Evolutionary conservation across 2,888 invertebrate species (phyloP), one percentile per base, ranked within the genome.

Genomic region (Galerucella nymphaeae): DNA sequence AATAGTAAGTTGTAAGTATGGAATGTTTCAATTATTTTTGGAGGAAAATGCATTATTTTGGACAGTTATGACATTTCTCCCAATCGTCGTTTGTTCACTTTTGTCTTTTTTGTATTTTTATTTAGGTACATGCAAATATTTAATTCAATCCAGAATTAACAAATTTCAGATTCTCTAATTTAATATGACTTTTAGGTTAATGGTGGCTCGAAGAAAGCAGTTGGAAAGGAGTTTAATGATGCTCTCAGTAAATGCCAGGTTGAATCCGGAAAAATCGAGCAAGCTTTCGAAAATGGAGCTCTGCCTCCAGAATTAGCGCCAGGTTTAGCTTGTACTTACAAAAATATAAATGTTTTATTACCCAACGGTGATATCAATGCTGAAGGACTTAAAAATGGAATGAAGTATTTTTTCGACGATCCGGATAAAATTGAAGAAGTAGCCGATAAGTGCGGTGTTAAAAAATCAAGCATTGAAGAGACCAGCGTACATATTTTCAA

Each of bases 361-460:
- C 10, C 16, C 13, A 42, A 57, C 14, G 18, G 14, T 18, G 58
- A 66, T 9, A 45, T 66, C 8, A 30, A 58, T 14, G 10, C 45
- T 16, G 66, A 66, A 41, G 1, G 23, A 9, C 6, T 66, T 55
- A 6, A 45, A 50, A 9, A 41, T 10, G 9, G 38, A 45, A 20
- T 66, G n/a, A 20, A 8, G 23, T 4, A 6, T 6, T 10, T 58
- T 20, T 13, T 16, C 1, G 66, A 66, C 11, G 58, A 66, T 58
- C 58, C 23, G 16, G 58, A 66, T 58, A 42, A 23, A 20, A 23
- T 23, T n/a, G 58, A 66, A 58, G 66, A 66, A 55, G 16, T 58
- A 58, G 13, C 66, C 2, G 66, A 45, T 23, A 13, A 6, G 8
- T 66, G 66, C 10, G 8, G 18, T 45, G 20, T 42, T 14, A 66